Evolutionary conservation across 2,113 vertebrate genomes (phyloP).

Genomic region (Oxygymnocypris stewartii): DNA sequence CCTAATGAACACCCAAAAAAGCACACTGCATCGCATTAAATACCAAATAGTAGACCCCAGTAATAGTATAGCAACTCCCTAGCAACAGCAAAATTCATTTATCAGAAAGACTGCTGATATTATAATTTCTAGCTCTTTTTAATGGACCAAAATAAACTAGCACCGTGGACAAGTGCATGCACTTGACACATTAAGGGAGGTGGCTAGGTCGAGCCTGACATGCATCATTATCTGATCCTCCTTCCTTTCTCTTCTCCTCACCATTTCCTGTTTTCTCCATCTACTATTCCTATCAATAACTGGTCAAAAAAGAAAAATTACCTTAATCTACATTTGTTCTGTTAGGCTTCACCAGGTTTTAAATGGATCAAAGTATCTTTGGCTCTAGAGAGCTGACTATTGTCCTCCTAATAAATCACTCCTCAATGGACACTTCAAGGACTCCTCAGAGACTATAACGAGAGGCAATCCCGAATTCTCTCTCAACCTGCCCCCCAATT

Average conservation of each 20-base stretch:
- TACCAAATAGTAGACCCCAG: not conserved
- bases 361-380: not conserved
- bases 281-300: not conserved
- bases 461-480: not conserved
- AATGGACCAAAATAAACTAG: not conserved
- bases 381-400: not conserved
- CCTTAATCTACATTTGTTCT: not conserved
- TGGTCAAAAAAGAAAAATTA: not conserved
- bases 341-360: not conserved
- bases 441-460: slow-evolving; percentile 18
- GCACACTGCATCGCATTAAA: not conserved
- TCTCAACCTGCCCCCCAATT: slow-evolving; percentile 24
- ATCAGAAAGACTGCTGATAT: not conserved
- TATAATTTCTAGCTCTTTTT: not conserved
- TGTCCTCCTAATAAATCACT: slow-evolving; percentile 18
- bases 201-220: not conserved
- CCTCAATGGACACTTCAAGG: slow-evolving; percentile 4
- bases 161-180: not conserved
- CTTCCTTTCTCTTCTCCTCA: not conserved
- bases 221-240: not conserved
- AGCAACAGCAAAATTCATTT: not conserved
- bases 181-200: not conserved
- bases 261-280: not conserved
- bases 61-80: not conserved
- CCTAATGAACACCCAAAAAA: not conserved